These are phyloP conservation scores for Zenarchopterus dispar DNA, from an alignment of 2,797 vertebrate genomes.

Conservation along the genomic window DNA sequence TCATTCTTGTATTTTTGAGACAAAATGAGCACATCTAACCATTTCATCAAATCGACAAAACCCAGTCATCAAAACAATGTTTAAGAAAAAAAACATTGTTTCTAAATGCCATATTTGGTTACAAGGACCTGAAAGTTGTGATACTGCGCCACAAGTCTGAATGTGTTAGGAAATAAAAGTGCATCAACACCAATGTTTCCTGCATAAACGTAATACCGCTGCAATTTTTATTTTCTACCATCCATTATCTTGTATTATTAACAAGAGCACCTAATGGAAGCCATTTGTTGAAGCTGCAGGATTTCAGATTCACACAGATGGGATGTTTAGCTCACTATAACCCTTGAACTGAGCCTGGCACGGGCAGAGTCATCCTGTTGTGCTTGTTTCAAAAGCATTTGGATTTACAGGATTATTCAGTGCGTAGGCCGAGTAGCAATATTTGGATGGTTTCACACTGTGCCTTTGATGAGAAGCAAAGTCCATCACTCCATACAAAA, in stretches of 20 bases:
- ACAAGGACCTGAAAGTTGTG: background rate
- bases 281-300: slow-evolving; percentile 62
- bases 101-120: too few species aligned
- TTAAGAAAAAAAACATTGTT: too few species aligned
- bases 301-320: slow-evolving; percentile 80
- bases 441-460: slow-evolving; percentile 72
- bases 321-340: slow-evolving; percentile 78
- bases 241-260: slow-evolving; percentile 51
- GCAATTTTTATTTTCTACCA: slow-evolving; percentile 26
- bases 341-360: slow-evolving; percentile 72
- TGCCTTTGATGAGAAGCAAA: slow-evolving; percentile 62
- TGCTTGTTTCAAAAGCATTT: slow-evolving; percentile 76
- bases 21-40: too few species aligned
- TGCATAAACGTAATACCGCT: slow-evolving; percentile 8
- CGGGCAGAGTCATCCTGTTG: slow-evolving; percentile 66
- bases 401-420: slow-evolving; percentile 81
- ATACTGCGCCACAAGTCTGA: background rate
- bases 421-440: slow-evolving; percentile 69
- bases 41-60: background rate
- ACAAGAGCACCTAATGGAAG: slow-evolving; percentile 56
- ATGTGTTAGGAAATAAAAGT: background rate
- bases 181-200: background rate
- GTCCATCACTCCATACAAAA: slow-evolving; percentile 20
- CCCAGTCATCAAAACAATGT: too few species aligned
- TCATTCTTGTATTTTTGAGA: too few species aligned